Base-by-base conservation (phyloP, 2,797 vertebrate genomes). In the Hyperoplus immaculatus region DNA sequence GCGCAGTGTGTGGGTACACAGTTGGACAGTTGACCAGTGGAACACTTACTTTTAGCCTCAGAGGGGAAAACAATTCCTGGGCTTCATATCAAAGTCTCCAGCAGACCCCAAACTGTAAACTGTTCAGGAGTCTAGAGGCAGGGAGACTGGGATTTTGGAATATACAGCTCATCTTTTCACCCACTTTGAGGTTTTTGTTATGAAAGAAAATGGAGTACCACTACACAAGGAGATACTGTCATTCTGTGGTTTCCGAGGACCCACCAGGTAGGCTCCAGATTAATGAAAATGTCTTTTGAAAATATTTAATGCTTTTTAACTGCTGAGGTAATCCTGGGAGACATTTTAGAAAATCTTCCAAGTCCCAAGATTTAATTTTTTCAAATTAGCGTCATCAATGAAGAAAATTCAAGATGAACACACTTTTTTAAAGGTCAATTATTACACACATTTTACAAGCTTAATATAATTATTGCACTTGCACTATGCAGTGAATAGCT, bases 151-250 rank as follows among this genome's bases (percentile, higher is more conserved):
- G n/a, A 73, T 72, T 77, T 73, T 67, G 54, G 21, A 21, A 54
- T 55, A 65, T 12, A 21, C 21, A 50, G 18, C 4, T 54, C 45
- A 38, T 41, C 1, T 61, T 76, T 76, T 72, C 6, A 46, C n/a
- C 45, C 18, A 55, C 2, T 74, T 69, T 79, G 10, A 57, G 14
- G 51, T 3, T 11, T 70, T 75, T 78, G 41, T 77, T 64, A 42
- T 73, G 18, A 87, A 21, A 21, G 21, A 21, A 21, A 78, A 94
- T 94, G 93, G 92, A 94, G 43, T 77, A 86, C 66, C 2, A 5
- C 63, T 72, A 83, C 72, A 72, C 21, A 42, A 78, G 78, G 73
- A 89, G 67, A 66, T 67, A 78, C 80, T 39, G 3, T 64, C 50
- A 66, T 13, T 62, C 87, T 60, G 21, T 55, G 71, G 69, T 66